Conservation (phyloP, 2,113 vertebrate genomes). For the Indri indri region DNA sequence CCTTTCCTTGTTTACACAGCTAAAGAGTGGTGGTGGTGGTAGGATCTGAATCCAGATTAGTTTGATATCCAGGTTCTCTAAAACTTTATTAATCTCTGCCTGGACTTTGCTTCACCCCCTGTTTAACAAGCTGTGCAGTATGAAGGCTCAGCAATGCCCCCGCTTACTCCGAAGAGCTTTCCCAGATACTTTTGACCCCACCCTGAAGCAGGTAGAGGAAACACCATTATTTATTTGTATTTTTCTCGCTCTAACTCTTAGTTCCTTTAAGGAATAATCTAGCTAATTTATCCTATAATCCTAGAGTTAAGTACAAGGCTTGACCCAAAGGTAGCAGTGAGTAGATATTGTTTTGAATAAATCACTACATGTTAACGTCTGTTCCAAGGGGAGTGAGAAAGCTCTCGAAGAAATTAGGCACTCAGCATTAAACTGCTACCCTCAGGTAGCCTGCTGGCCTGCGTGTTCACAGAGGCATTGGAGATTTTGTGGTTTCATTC, state of each 20-base stretch:
- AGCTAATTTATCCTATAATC: not conserved
- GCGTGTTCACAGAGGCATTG: fast-evolving
- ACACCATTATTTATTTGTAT: fast-evolving
- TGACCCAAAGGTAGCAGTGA: not conserved
- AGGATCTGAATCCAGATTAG: not conserved
- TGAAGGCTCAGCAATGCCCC: not conserved
- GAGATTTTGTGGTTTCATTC: not conserved
- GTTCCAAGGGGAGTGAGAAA: too few species aligned
- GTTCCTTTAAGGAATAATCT: not conserved
- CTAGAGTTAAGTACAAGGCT: not conserved
- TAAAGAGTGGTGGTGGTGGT: not conserved
- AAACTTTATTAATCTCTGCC: too few species aligned
- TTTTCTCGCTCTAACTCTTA: not conserved
- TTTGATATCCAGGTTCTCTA: not conserved
- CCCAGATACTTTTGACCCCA: not conserved
- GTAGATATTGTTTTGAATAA: not conserved
- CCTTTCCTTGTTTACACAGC: not conserved
- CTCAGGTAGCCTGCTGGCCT: not conserved
- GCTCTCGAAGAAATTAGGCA: not conserved
- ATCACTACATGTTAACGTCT: fast-evolving
- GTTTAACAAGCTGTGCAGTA: too few species aligned
- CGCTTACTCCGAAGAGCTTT: not conserved
- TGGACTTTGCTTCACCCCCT: not conserved
- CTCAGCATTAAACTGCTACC: not conserved
- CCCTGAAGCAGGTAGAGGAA: not conserved